Percentiles rank a stretch among this genome's conserved stretches.
phyloP scores from a whole-genome alignment of 2,113 vertebrate genomes.

The Grammomys dolichurus region DNA sequence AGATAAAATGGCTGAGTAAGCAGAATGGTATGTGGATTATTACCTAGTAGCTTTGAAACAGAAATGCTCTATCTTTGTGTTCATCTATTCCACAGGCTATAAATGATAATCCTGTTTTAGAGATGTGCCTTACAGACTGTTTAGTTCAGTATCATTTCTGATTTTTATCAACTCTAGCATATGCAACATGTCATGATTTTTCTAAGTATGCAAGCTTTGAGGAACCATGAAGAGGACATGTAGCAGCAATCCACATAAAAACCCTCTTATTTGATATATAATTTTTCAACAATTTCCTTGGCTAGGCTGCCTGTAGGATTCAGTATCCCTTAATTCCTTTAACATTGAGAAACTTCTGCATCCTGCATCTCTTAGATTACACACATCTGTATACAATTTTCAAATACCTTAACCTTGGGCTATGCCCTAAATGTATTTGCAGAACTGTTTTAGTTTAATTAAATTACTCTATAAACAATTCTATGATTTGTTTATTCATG shows the following conservation, averaged over 20 bases:
- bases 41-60: background rate
- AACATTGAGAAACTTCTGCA: no score
- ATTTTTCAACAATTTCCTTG: background rate
- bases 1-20: background rate
- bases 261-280: background rate
- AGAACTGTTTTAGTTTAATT: background rate
- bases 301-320: background rate
- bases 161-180: slow-evolving; percentile 1
- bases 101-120: background rate
- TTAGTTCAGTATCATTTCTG: background rate
- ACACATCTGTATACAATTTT: background rate
- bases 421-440: background rate
- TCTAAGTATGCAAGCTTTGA: background rate
- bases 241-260: background rate
- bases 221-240: background rate
- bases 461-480: background rate
- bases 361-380: background rate
- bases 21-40: background rate
- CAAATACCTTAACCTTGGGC: background rate
- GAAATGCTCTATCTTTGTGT: background rate
- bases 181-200: background rate
- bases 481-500: background rate
- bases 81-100: background rate
- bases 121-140: background rate
- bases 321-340: background rate